Evolutionary conservation across 2,113 vertebrate species (phyloP).

Genomic region (Dipodomys stephensi): DNA sequence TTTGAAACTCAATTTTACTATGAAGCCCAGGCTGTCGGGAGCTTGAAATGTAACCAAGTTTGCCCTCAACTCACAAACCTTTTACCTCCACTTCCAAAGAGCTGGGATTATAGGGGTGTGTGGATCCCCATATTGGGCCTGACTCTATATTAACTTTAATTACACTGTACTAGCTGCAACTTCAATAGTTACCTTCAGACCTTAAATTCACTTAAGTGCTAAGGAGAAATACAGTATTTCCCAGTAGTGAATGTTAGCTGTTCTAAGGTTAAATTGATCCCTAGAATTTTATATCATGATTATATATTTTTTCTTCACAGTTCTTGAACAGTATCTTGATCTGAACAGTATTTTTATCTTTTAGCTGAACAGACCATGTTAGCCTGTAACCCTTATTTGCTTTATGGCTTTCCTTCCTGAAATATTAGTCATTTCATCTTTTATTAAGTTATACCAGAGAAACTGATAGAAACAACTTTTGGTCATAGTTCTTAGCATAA

Average conservation of each 20-base stretch:
- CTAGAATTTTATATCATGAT: background rate
- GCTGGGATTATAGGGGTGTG: too few species aligned
- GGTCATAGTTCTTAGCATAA: background rate
- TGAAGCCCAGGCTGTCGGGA: too few species aligned
- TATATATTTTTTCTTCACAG: background rate
- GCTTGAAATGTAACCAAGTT: too few species aligned
- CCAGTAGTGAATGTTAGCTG: background rate
- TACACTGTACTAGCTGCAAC: background rate
- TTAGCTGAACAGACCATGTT: background rate
- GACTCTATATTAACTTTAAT: background rate
- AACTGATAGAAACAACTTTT: slow-evolving; percentile 20
- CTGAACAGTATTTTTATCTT: background rate
- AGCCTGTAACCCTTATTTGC: background rate
- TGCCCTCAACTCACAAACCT: too few species aligned
- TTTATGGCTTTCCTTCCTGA: background rate
- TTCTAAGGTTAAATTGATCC: background rate
- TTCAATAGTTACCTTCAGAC: background rate
- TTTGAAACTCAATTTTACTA: too few species aligned
- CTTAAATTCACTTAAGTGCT: background rate
- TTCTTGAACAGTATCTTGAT: background rate
- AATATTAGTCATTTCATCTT: background rate
- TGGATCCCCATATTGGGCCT: too few species aligned
- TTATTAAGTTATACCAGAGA: background rate
- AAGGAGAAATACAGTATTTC: background rate
- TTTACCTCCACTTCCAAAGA: too few species aligned